Base-by-base conservation (phyloP, 2,888 invertebrate genomes). In the Perdita meconis region DNA sequence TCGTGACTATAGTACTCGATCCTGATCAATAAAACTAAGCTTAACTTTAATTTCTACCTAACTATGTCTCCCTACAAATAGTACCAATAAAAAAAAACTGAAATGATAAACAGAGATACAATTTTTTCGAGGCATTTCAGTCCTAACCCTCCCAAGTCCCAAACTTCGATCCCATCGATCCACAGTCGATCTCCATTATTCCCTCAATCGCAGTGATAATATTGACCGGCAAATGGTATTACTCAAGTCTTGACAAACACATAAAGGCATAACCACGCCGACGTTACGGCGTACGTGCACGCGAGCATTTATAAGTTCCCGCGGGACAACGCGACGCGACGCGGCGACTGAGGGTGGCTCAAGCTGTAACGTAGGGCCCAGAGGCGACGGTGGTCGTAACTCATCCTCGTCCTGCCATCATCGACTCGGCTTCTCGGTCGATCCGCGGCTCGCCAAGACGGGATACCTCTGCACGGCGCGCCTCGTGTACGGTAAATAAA, bases 231-330 rank as follows among this genome's bases (percentile, higher is more conserved):
- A 73, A 6, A 75, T 83, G 79, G 74, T 83, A 87, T 89, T 88
- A 87, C 80, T 89, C 88, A 88, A 53, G 40, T 69, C 80, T 81
- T 85, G 87, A 89, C 86, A 89, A 88, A 89, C 85, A 73, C 84
- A 87, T 84, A 86, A 87, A 87, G 85, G 78, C 82, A 81, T 84
- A 86, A 87, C 84, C 86, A 88, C 79, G 83, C 67, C 79, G 82
- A 85, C 77, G 78, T 88, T 86, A 87, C 81, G 76, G 78, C 81
- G 79, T 76, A 69, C 73, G 79, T 71, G 84, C 88, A 89, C 88
- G 89, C 89, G 86, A 89, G 78, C 86, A 72, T 88, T 88, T 82
- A 69, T 81, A 82, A 86, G 82, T 81, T 77, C 80, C 74, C 76
- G 68, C 51, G 66, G 73, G 66, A 60, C 50, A 68, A 72, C 51